Conservation (phyloP, 2,113 vertebrate species). For the Setophaga kirtlandii region DNA sequence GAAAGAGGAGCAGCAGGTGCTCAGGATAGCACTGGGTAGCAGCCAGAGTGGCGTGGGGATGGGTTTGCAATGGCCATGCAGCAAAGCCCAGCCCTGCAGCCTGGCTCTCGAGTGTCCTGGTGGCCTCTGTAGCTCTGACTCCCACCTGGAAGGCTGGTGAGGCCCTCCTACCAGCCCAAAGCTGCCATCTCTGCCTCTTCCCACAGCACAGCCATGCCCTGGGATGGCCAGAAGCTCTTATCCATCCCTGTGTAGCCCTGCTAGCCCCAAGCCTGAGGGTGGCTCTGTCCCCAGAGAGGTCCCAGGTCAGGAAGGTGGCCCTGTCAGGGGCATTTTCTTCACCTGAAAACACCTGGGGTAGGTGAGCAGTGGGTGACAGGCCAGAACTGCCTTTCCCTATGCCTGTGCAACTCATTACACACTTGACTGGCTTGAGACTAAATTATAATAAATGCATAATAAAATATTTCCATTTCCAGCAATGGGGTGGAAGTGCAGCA, state of each 20-base stretch:
- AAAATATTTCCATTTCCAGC: background rate
- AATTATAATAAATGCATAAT: slow-evolving; percentile 15
- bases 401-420: background rate
- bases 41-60: accelerated
- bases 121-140: background rate
- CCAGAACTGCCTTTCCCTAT: background rate
- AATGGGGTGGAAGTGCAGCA: background rate
- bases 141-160: background rate
- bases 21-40: too few species aligned
- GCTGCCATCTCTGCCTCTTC: background rate
- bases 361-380: background rate
- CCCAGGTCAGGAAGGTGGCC: background rate
- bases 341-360: background rate
- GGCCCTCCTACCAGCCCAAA: background rate
- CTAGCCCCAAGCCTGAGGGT: background rate
- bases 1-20: background rate
- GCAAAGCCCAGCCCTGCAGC: background rate
- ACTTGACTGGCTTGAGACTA: background rate
- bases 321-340: background rate
- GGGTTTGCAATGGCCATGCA: accelerated
- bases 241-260: background rate
- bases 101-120: accelerated
- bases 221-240: background rate
- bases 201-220: background rate
- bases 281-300: background rate